These are phyloP conservation scores for Tribolium madens DNA, from an alignment of 1,140 invertebrate genomes.

Conservation along the genomic window DNA sequence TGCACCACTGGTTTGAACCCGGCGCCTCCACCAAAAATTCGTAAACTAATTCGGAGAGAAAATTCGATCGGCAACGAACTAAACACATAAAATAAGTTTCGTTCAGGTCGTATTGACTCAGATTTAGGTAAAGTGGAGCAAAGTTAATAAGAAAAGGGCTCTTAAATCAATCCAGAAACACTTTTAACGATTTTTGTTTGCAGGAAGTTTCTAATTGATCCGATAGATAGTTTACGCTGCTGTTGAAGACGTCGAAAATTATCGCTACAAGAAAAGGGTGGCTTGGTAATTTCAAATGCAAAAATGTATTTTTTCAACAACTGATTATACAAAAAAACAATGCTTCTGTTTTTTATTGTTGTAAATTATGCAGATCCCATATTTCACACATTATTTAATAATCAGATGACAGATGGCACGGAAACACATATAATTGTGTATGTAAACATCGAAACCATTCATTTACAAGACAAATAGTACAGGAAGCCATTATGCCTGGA, in stretches of 20 bases:
- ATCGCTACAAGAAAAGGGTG: background rate
- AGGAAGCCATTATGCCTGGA: background rate
- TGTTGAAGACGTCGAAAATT: background rate
- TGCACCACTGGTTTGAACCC: background rate
- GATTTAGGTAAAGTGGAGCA: slow-evolving; percentile 4
- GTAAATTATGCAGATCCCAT: no score
- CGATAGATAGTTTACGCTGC: background rate
- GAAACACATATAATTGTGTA: background rate
- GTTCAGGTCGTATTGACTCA: background rate
- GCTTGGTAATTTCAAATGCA: background rate
- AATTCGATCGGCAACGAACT: background rate
- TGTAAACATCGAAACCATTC: background rate
- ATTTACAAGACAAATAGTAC: background rate
- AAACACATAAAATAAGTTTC: background rate
- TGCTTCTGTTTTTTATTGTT: no score
- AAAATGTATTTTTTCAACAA: background rate
- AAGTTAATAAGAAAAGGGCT: background rate
- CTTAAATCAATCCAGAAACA: background rate
- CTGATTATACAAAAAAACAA: no score
- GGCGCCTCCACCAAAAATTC: slow-evolving; percentile 21
- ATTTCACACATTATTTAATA: no score
- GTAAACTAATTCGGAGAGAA: background rate
- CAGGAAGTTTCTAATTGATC: slow-evolving; percentile 7
- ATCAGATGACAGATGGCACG: no score
- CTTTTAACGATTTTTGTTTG: background rate